These are phyloP conservation scores for Irena cyanogastra DNA, from an alignment of 2,113 vertebrate species.

Conservation along the genomic window DNA sequence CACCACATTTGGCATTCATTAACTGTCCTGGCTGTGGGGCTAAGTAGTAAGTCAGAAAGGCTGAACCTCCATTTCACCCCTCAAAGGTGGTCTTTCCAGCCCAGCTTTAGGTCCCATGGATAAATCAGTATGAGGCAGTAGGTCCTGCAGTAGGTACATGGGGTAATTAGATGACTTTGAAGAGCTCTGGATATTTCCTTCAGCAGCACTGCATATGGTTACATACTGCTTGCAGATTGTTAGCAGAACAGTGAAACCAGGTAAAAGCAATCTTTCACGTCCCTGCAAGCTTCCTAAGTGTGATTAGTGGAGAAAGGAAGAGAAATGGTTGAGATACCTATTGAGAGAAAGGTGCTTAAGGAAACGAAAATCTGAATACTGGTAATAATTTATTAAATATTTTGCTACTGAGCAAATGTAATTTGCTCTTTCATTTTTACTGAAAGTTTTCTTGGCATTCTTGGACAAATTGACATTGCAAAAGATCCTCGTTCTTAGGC, in stretches of 20 bases:
- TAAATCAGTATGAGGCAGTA: constrained; percentile 6
- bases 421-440: constrained; percentile 6
- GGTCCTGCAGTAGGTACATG: not conserved
- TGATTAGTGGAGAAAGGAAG: not conserved
- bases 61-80: constrained; percentile 50
- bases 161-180: constrained; percentile 20
- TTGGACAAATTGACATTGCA: not conserved
- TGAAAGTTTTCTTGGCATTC: not conserved
- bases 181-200: not conserved
- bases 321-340: not conserved
- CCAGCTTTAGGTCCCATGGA: not conserved
- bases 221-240: not conserved
- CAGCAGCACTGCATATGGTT: not conserved
- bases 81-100: constrained; percentile 49
- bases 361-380: not conserved
- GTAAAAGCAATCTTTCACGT: not conserved
- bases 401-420: not conserved
- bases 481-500: not conserved
- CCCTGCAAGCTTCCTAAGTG: not conserved
- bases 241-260: not conserved
- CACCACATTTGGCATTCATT: constrained; percentile 66
- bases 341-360: not conserved
- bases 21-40: constrained; percentile 39
- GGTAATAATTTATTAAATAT: not conserved
- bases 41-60: constrained; percentile 8